phyloP scores from a whole-genome alignment of 1,140 invertebrate species.

The Geopemphigus sp. region DNA sequence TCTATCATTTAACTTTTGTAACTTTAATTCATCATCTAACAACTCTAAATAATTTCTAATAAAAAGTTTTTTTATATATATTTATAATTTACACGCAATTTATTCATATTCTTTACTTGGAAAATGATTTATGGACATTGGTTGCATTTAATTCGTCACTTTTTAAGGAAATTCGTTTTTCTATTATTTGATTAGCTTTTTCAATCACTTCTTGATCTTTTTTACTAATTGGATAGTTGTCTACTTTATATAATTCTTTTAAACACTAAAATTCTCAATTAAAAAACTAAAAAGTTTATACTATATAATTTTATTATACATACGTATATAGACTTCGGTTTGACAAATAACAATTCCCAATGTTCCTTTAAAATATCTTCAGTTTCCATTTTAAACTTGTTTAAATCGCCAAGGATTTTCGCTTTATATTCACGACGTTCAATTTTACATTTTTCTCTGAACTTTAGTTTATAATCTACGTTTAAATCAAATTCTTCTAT shows the following conservation, averaged over 20 bases:
- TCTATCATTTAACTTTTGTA: background rate
- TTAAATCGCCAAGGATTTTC: constrained; percentile 9
- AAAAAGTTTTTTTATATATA: background rate
- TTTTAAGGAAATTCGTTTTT: background rate
- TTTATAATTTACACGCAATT: background rate
- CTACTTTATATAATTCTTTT: constrained; percentile 17
- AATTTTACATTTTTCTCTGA: constrained; percentile 28
- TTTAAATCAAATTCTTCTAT: constrained; percentile 51
- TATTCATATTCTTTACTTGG: background rate
- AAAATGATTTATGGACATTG: background rate
- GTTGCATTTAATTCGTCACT: background rate
- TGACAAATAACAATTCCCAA: constrained; percentile 49
- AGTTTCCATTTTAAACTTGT: constrained; percentile 26
- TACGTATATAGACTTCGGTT: constrained; percentile 50
- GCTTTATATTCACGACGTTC: constrained; percentile 38
- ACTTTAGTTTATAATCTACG: constrained; percentile 29
- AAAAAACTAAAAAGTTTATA: background rate
- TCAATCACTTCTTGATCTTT: background rate
- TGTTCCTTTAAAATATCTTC: constrained; percentile 47
- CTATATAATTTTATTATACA: background rate
- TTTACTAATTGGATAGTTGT: constrained; percentile 21
- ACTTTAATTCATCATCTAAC: background rate
- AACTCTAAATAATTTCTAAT: background rate
- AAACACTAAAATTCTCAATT: constrained; percentile 39
- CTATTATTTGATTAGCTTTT: constrained; percentile 35